These are phyloP conservation scores for Syngnathus floridae DNA, from an alignment of 2,113 vertebrate genomes.

Conservation along the genomic window DNA sequence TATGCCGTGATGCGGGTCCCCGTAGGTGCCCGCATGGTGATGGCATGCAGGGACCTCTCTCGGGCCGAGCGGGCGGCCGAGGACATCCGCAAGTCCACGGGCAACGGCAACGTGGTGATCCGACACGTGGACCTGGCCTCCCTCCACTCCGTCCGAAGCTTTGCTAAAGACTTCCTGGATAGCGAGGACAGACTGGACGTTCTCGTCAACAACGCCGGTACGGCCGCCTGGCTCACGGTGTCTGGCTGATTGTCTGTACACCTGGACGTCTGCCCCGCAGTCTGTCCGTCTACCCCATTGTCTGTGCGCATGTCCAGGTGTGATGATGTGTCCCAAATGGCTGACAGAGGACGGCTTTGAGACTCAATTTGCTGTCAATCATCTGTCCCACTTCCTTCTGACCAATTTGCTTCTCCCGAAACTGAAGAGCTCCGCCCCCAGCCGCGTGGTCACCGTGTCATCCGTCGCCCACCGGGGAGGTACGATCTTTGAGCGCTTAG, in stretches of 20 bases:
- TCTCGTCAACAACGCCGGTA: conserved; percentile 73
- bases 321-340: conserved; percentile 73
- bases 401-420: conserved; percentile 65
- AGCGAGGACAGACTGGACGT: conserved; percentile 68
- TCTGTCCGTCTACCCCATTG: neutral
- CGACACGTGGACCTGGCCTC: conserved; percentile 68
- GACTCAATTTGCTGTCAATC: conserved; percentile 72
- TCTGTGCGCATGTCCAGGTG: conserved; percentile 49
- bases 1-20: neutral
- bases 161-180: conserved; percentile 60
- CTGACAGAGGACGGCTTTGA: conserved; percentile 71
- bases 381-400: conserved; percentile 71
- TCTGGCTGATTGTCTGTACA: neutral
- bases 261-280: neutral
- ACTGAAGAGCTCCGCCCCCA: conserved; percentile 63
- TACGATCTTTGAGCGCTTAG: conserved; percentile 10
- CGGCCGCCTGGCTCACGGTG: neutral
- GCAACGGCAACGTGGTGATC: conserved; percentile 66
- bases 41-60: conserved; percentile 69
- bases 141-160: conserved; percentile 55
- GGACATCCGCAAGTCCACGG: conserved; percentile 51
- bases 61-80: conserved; percentile 53
- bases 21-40: conserved; percentile 66
- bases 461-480: conserved; percentile 64
- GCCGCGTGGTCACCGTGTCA: conserved; percentile 66